Evolutionary conservation across 30 jellyfish, hydroid and myxozoan genomes (phyloP).

Genomic region (Pseudorhiza aurosa): DNA sequence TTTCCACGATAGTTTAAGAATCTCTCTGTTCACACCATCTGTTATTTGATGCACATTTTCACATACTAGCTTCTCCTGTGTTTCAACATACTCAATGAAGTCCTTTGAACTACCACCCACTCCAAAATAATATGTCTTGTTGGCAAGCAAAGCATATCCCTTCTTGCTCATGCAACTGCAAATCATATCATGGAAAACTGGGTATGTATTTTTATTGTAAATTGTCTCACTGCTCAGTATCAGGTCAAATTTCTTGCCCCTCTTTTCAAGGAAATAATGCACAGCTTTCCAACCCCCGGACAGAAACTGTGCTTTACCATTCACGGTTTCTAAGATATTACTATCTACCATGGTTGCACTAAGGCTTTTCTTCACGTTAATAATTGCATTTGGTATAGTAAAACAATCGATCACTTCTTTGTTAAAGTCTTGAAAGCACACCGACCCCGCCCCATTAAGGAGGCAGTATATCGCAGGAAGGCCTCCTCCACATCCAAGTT

Average conservation of each 20-base stretch:
- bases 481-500: conserved; percentile 98
- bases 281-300: conserved; percentile 92
- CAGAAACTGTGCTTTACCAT: conserved; percentile 23
- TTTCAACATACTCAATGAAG: conserved; percentile 54
- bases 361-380: background rate
- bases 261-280: background rate
- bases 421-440: conserved; percentile 91
- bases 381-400: conserved; percentile 70
- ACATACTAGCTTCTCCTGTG: conserved; percentile 14
- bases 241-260: conserved; percentile 61
- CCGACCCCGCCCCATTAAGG: conserved; percentile 64
- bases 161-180: conserved; percentile 28
- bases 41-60: conserved; percentile 25
- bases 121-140: conserved; percentile 94
- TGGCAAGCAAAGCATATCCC: conserved; percentile 91
- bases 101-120: conserved; percentile 96
- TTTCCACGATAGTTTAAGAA: conserved; percentile 47
- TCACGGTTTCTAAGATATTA: background rate
- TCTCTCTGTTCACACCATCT: conserved; percentile 86
- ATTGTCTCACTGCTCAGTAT: conserved; percentile 94
- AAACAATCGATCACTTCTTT: conserved; percentile 86
- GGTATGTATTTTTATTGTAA: conserved; percentile 68
- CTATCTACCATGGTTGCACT: background rate
- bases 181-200: conserved; percentile 51
- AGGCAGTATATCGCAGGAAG: conserved; percentile 70